Percentiles rank a stretch among this genome's conserved stretches.
phyloP scores from a whole-genome alignment of 2,888 invertebrate genomes.

The Autographa pulchrina region DNA sequence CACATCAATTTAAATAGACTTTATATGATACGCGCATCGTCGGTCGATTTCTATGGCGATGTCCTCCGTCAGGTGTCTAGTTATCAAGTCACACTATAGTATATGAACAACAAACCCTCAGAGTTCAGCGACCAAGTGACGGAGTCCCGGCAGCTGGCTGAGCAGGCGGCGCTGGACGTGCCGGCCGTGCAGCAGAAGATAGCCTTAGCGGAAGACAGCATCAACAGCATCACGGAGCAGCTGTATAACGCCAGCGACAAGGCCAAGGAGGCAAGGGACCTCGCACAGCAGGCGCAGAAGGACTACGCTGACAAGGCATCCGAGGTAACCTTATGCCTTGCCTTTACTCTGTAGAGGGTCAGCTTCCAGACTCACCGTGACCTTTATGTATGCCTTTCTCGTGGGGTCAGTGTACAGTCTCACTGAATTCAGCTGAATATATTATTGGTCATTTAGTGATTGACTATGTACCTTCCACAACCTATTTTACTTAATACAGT shows the following conservation, averaged over 20 bases:
- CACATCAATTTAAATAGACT: no score
- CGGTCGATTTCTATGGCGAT: no score
- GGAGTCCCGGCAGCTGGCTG: constrained; percentile 94
- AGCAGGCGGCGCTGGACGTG: constrained; percentile 93
- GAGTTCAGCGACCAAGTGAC: constrained; percentile 97
- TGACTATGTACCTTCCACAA: no score
- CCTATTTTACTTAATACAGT: no score
- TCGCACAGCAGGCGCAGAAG: constrained; percentile 94
- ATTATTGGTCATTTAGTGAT: no score
- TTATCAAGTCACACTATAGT: no score
- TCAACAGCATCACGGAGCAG: constrained; percentile 92
- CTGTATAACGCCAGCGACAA: constrained; percentile 94
- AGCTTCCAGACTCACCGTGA: no score
- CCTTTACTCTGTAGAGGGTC: no score
- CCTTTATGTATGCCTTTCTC: no score
- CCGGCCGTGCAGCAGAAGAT: constrained; percentile 92
- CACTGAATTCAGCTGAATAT: background rate
- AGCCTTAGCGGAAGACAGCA: constrained; percentile 91
- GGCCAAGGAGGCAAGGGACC: constrained; percentile 92
- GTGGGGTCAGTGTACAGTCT: no score
- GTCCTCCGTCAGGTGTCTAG: no score
- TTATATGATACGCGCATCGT: no score
- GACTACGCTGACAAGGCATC: constrained; percentile 94
- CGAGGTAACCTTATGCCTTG: constrained; percentile 78
- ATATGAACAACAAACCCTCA: constrained; percentile 69